A percentile compares a stretch with the other conserved stretches of the same genome.
Conservation (phyloP, 2,113 vertebrate genomes). For the Propithecus coquereli region DNA sequence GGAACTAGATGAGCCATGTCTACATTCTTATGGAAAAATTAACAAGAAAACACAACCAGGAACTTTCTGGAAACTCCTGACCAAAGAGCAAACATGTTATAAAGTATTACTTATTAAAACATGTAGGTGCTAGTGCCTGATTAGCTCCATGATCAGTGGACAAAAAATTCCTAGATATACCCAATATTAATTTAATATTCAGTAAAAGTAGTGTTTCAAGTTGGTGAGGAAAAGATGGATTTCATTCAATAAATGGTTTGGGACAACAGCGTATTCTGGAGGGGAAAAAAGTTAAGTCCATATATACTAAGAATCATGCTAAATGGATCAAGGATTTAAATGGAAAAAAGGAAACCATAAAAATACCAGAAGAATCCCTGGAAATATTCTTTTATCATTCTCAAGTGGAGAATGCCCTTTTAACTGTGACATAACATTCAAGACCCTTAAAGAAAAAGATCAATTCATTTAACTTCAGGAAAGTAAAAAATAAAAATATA, state of each 20-base stretch:
- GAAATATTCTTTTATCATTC: neutral
- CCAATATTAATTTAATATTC: neutral
- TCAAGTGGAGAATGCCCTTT: neutral
- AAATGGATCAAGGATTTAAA: neutral
- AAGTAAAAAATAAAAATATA: neutral
- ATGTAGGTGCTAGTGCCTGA: neutral
- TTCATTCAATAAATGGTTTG: neutral
- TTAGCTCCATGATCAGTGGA: neutral
- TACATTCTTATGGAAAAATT: neutral
- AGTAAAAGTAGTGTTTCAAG: neutral
- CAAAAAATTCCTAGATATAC: neutral
- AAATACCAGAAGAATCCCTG: neutral
- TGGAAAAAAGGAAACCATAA: neutral
- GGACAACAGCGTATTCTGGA: neutral
- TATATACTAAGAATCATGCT: neutral
- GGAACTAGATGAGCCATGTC: neutral
- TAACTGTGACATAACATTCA: neutral
- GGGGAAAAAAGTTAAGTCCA: neutral
- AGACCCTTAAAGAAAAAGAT: neutral
- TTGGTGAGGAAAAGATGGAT: neutral
- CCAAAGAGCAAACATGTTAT: neutral
- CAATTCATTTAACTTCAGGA: neutral
- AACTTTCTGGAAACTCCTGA: slow-evolving; percentile 4
- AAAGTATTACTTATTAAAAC: neutral
- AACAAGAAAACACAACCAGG: neutral